Conservation (phyloP, 2,113 vertebrate species). For the Mirza zaza region DNA sequence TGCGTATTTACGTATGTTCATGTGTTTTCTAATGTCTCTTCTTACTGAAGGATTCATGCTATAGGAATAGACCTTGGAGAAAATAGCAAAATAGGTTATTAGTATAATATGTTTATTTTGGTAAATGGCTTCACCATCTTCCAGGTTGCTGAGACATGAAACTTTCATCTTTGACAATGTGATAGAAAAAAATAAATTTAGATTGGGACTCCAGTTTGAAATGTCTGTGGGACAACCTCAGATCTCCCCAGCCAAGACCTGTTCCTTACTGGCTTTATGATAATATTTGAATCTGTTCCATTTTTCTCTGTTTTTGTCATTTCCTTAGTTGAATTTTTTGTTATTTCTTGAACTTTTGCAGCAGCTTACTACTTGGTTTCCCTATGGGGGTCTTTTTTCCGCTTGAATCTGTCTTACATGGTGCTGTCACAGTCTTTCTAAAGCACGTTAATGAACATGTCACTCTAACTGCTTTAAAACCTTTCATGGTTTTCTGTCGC, state of each 20-base stretch:
- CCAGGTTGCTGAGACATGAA: background rate
- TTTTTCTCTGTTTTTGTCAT: background rate
- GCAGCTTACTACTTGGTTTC: background rate
- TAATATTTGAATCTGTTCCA: background rate
- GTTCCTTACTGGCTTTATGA: background rate
- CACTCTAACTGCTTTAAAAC: background rate
- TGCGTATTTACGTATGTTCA: background rate
- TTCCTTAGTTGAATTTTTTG: background rate
- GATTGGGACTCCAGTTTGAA: background rate
- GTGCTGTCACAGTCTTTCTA: background rate
- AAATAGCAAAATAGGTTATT: conserved; percentile 1
- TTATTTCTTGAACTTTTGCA: background rate
- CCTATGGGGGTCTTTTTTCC: background rate
- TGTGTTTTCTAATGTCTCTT: background rate
- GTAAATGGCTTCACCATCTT: background rate
- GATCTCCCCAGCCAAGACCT: background rate
- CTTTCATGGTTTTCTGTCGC: background rate
- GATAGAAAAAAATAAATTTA: conserved; percentile 40
- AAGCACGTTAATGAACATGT: background rate
- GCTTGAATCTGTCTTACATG: background rate
- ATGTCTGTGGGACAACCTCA: background rate
- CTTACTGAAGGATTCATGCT: background rate
- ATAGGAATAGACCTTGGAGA: conserved; percentile 29
- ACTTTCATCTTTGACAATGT: conserved; percentile 17
- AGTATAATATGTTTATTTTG: background rate